Conservation (phyloP, 1,140 invertebrate genomes). For the Aphis gossypii region DNA sequence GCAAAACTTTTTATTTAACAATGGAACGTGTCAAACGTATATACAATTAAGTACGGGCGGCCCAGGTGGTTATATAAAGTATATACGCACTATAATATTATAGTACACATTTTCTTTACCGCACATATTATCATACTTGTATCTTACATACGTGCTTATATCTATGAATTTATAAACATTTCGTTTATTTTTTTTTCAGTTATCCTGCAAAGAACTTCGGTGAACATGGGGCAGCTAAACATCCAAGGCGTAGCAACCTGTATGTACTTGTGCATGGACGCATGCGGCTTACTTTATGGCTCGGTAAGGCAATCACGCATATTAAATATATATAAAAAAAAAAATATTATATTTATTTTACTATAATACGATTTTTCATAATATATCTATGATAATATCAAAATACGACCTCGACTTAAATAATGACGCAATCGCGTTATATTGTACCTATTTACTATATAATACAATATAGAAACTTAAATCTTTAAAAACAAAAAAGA, state of each 20-base stretch:
- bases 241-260: constrained; percentile 84
- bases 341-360: not conserved
- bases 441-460: not conserved
- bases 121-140: not conserved
- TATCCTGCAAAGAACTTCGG: constrained; percentile 80
- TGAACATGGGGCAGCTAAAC: constrained; percentile 78
- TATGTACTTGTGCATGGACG: constrained; percentile 84
- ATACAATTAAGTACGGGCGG: not conserved
- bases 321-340: not conserved
- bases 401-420: not conserved
- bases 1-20: constrained; percentile 3
- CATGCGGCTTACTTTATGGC: constrained; percentile 81
- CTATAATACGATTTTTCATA: not conserved
- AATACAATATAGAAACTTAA: not conserved
- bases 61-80: not conserved
- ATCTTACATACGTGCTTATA: not conserved
- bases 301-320: constrained; percentile 71
- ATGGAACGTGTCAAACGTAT: not conserved
- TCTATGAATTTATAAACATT: constrained; percentile 22
- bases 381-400: not conserved
- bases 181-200: constrained; percentile 71
- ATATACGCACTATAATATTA: not conserved
- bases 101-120: not conserved
- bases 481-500: constrained; percentile 1
- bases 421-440: not conserved